A percentile compares a stretch with the other conserved stretches of the same genome.
Conservation (phyloP, 2,888 invertebrate genomes). For the Nezara viridula region DNA sequence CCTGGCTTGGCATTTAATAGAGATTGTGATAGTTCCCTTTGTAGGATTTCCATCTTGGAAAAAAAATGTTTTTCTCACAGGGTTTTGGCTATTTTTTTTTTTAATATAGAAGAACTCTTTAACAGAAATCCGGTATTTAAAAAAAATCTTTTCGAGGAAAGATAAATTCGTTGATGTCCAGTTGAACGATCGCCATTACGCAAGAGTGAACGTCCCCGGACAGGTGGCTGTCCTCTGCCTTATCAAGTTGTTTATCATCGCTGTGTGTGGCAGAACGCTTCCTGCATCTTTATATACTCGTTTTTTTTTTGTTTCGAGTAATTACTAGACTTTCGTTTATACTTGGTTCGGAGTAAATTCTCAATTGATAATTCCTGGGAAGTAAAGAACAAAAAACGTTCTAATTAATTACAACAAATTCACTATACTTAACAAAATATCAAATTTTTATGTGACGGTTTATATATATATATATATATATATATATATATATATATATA, state of each 20-base stretch:
- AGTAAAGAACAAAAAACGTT: no score
- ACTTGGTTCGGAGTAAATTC: no score
- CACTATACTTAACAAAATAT: no score
- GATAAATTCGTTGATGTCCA: neutral
- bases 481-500: no score
- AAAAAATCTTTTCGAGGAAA: neutral
- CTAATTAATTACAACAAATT: no score
- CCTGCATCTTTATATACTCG: neutral
- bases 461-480: no score
- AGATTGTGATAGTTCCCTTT: neutral
- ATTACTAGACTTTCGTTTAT: no score
- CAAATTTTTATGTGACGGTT: no score
- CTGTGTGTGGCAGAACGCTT: neutral
- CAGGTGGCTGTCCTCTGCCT: neutral
- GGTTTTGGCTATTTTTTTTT: no score
- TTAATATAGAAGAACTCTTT: no score
- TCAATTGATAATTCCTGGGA: no score
- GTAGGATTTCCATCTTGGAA: neutral
- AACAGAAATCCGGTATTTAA: neutral
- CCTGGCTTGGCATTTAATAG: neutral
- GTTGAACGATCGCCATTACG: neutral
- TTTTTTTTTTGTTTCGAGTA: neutral
- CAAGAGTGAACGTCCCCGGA: neutral
- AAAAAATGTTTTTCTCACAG: no score
- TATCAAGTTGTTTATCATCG: neutral